Percentiles rank a stretch among this genome's conserved stretches.
Evolutionary conservation across 2,888 invertebrate species (phyloP).

Genomic region (Pomacea canaliculata): DNA sequence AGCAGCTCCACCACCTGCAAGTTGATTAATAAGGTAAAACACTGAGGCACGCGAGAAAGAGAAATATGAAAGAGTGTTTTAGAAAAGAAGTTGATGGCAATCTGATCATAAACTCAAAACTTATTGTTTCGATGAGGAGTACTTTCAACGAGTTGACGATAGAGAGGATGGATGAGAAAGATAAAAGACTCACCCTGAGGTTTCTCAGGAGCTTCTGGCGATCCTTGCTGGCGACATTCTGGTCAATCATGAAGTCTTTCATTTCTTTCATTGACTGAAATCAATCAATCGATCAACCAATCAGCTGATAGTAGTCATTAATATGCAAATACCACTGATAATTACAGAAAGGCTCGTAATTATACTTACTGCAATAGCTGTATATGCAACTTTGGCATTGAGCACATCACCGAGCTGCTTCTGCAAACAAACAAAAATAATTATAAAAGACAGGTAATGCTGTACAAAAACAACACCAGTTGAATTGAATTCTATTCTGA

Average conservation of each 20-base stretch:
- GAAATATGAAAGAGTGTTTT: no score
- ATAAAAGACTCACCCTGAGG: constrained; percentile 51
- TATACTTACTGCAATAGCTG: constrained; percentile 49
- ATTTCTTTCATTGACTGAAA: constrained; percentile 60
- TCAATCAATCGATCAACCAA: background rate
- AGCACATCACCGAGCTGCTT: constrained; percentile 54
- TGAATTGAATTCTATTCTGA: no score
- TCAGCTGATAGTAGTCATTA: no score
- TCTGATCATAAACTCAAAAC: no score
- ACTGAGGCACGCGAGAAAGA: no score
- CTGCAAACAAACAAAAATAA: constrained; percentile 34
- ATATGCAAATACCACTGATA: no score
- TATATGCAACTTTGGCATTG: constrained; percentile 60
- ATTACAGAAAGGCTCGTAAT: no score
- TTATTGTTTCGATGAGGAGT: no score
- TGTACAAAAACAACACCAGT: background rate
- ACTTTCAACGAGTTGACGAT: no score
- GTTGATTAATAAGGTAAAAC: background rate
- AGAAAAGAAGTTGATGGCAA: no score
- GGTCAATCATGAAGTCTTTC: constrained; percentile 61
- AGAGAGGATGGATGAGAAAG: no score
- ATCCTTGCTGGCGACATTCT: constrained; percentile 64
- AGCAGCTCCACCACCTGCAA: constrained; percentile 64
- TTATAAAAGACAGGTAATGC: background rate
- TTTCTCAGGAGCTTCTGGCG: constrained; percentile 68